Evolutionary conservation across 1,140 invertebrate genomes (phyloP).

Genomic region (Hormaphis cornu): DNA sequence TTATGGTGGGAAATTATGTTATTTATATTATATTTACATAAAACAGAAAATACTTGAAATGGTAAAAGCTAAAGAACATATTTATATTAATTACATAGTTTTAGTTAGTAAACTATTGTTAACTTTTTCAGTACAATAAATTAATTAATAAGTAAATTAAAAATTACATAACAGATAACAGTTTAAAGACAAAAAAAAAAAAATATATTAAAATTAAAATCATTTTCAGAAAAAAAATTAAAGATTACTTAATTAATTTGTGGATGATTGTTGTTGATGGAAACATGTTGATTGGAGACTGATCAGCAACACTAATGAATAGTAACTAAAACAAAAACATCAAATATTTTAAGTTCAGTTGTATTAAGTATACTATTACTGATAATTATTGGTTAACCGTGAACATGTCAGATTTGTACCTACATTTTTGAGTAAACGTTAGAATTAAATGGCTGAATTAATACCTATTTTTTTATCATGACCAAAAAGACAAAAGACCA

Average conservation of each 20-base stretch:
- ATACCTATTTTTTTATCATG: too few relatives aligned
- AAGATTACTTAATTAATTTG: background rate
- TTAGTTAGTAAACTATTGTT: background rate
- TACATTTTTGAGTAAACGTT: too few relatives aligned
- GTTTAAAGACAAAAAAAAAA: background rate
- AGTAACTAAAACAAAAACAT: background rate
- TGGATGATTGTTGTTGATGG: background rate
- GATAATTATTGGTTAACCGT: too few relatives aligned
- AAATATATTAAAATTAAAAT: background rate
- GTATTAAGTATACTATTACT: too few relatives aligned
- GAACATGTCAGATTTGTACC: too few relatives aligned
- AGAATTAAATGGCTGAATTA: too few relatives aligned
- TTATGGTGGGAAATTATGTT: background rate
- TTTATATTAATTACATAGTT: background rate
- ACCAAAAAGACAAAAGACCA: too few relatives aligned
- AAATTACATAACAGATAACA: background rate
- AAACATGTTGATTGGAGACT: slow-evolving; percentile 7
- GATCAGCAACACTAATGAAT: background rate
- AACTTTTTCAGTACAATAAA: background rate
- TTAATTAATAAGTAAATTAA: background rate
- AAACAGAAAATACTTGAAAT: background rate
- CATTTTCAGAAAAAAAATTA: background rate
- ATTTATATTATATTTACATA: background rate
- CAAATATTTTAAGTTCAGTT: too few relatives aligned
- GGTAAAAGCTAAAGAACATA: background rate